These are phyloP conservation scores for Streblospio benedicti DNA, from an alignment of 1,140 invertebrate species.

Conservation along the genomic window DNA sequence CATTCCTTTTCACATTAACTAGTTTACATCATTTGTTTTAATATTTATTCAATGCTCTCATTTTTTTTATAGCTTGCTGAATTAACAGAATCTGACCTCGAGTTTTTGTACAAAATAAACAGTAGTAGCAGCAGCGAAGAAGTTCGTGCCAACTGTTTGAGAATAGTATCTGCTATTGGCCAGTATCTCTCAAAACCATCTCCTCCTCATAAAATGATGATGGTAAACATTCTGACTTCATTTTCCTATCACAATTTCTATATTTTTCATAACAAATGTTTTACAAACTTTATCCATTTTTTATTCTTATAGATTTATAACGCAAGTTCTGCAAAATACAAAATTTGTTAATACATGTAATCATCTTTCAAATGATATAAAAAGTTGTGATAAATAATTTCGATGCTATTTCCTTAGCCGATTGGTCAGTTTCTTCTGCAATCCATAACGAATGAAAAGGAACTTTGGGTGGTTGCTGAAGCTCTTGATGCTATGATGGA, in stretches of 20 bases:
- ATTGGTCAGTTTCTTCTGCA: slow-evolving; percentile 40
- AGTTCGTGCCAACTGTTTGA: slow-evolving; percentile 59
- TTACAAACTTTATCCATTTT: too few species aligned
- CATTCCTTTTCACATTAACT: too few species aligned
- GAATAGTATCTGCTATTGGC: slow-evolving; percentile 58
- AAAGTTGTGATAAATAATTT: too few species aligned
- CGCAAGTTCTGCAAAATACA: too few species aligned
- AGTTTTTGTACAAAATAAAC: slow-evolving; percentile 56
- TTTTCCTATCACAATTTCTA: too few species aligned
- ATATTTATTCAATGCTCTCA: slow-evolving; percentile 1
- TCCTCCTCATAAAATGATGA: slow-evolving; percentile 32
- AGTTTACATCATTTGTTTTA: too few species aligned
- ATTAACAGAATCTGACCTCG: slow-evolving; percentile 24
- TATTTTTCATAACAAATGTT: too few species aligned
- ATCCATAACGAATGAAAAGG: slow-evolving; percentile 48
- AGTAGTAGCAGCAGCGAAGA: slow-evolving; percentile 52
- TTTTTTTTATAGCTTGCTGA: slow-evolving; percentile 22
- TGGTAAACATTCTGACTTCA: slow-evolving; percentile 31
- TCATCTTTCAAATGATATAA: too few species aligned
- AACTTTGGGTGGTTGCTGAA: slow-evolving; percentile 64
- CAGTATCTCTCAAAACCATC: slow-evolving; percentile 37
- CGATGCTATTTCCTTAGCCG: too few species aligned
- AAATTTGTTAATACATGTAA: too few species aligned
- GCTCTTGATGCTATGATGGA: slow-evolving; percentile 66
- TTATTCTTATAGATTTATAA: too few species aligned